Percentiles rank a stretch among this genome's conserved stretches.
These are phyloP conservation scores for Hemichromis elongatus DNA, from an alignment of 2,113 vertebrate genomes.

Conservation along the genomic window DNA sequence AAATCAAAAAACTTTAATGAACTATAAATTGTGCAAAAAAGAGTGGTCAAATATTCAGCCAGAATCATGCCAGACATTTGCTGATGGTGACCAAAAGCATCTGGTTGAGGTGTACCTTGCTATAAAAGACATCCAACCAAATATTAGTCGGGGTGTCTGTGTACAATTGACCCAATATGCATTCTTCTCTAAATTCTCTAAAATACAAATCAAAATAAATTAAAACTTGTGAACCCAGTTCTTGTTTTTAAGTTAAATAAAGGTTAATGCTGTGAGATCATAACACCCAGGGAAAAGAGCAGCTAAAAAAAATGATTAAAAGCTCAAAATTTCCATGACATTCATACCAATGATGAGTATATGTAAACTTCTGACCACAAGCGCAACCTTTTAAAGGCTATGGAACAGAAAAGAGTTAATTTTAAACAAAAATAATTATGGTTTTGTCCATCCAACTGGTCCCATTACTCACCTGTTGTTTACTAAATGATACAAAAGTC, in stretches of 20 bases:
- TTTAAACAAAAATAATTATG: background rate
- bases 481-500: conserved; percentile 17
- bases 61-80: too few relatives aligned
- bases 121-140: too few relatives aligned
- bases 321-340: background rate
- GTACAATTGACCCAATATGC: too few relatives aligned
- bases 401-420: background rate
- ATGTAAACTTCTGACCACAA: too few relatives aligned
- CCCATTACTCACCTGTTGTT: conserved; percentile 10
- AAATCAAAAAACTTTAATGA: background rate
- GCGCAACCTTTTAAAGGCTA: background rate
- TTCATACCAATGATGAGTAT: background rate
- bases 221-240: background rate
- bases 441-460: background rate
- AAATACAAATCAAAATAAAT: too few relatives aligned
- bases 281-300: background rate
- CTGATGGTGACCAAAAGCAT: too few relatives aligned
- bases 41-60: too few relatives aligned
- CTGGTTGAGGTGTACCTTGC: too few relatives aligned
- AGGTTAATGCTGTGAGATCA: background rate
- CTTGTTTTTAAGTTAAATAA: background rate
- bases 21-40: too few relatives aligned
- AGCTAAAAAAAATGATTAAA: background rate
- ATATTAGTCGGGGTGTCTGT: too few relatives aligned
- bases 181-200: too few relatives aligned